These are phyloP conservation scores for Xiphorhynchus elegans DNA, from an alignment of 2,113 vertebrate genomes.

Conservation along the genomic window DNA sequence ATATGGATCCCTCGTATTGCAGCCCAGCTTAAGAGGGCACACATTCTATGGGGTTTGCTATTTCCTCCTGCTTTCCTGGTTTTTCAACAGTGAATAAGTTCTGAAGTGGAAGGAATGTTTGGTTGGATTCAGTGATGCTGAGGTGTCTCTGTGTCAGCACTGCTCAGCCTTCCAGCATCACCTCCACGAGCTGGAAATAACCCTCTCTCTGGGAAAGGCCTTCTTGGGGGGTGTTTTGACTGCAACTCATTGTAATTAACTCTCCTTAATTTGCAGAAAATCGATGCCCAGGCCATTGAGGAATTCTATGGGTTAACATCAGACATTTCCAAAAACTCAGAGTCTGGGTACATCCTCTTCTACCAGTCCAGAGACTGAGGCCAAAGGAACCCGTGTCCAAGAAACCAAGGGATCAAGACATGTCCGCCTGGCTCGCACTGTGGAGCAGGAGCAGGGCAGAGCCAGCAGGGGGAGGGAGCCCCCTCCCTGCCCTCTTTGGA, in stretches of 20 bases:
- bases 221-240: not conserved
- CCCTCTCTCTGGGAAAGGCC: not conserved
- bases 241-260: not conserved
- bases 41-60: not conserved
- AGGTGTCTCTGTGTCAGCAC: not conserved
- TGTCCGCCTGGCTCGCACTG: not conserved
- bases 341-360: conserved; percentile 93
- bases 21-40: not conserved
- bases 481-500: not conserved
- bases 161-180: not conserved
- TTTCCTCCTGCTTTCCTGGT: not conserved
- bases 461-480: not conserved
- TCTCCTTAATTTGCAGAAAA: conserved; percentile 80
- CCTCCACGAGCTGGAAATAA: not conserved
- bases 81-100: not conserved
- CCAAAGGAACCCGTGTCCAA: not conserved
- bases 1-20: not conserved
- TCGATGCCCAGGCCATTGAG: conserved; percentile 91
- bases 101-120: not conserved
- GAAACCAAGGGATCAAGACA: conserved; percentile 55
- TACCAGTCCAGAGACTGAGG: conserved; percentile 92
- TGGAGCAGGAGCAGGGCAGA: conserved; percentile 33
- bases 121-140: not conserved
- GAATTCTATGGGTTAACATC: conserved; percentile 94
- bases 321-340: conserved; percentile 95